A percentile compares a stretch with the other conserved stretches of the same genome.
Evolutionary conservation across 2,888 invertebrate genomes (phyloP).

Genomic region (Brenthis ino): DNA sequence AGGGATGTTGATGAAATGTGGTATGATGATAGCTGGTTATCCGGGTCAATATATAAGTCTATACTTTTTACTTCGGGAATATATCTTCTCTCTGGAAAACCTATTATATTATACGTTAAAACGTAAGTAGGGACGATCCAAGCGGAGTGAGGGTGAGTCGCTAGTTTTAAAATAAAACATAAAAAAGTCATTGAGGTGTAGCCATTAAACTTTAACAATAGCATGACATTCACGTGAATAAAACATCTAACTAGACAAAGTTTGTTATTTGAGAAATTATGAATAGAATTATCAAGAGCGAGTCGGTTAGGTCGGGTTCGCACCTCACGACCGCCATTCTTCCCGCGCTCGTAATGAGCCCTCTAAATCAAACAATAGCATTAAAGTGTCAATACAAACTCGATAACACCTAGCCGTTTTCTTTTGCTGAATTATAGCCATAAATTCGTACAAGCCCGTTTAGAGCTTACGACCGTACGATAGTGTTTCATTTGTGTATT

Average conservation of each 20-base stretch:
- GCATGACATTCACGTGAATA: neutral
- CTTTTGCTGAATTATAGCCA: conserved; percentile 77
- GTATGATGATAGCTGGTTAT: too few species aligned
- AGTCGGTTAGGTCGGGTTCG: conserved; percentile 52
- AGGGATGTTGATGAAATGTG: too few species aligned
- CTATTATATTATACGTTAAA: too few species aligned
- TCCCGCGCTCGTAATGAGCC: conserved; percentile 75
- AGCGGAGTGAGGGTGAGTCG: too few species aligned
- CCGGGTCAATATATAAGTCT: too few species aligned
- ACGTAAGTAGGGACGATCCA: too few species aligned
- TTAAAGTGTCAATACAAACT: conserved; percentile 80
- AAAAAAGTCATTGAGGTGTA: too few species aligned
- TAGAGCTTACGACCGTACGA: conserved; percentile 55
- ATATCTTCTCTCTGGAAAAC: too few species aligned
- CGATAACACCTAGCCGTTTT: conserved; percentile 79
- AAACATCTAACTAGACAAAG: conserved; percentile 21
- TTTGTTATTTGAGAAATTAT: conserved; percentile 41
- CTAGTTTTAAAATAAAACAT: too few species aligned
- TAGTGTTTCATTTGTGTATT: conserved; percentile 43
- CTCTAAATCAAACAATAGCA: conserved; percentile 82
- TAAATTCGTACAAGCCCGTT: conserved; percentile 68
- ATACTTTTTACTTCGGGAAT: too few species aligned
- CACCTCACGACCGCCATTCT: conserved; percentile 70
- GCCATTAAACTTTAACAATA: too few species aligned
- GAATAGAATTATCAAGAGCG: conserved; percentile 62